These are phyloP conservation scores for Chalcis sispes DNA, from an alignment of 2,888 invertebrate genomes.

Conservation along the genomic window DNA sequence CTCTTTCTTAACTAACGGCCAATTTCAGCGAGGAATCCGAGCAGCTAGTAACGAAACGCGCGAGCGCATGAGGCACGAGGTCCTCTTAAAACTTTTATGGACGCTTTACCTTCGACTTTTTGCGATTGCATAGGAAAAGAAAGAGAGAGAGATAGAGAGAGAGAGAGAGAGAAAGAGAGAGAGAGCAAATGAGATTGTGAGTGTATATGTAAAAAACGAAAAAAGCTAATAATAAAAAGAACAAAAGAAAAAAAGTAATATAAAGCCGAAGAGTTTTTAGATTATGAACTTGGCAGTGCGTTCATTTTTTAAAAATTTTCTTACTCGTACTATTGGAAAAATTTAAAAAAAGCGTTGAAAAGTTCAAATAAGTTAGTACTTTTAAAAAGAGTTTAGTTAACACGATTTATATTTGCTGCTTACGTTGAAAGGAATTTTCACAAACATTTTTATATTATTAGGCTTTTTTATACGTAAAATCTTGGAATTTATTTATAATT, in stretches of 20 bases:
- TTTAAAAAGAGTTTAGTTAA: too few relatives aligned
- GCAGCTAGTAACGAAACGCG: too few relatives aligned
- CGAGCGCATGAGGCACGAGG: neutral
- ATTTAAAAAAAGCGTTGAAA: too few relatives aligned
- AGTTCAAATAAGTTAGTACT: too few relatives aligned
- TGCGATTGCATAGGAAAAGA: slow-evolving; percentile 24
- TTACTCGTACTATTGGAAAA: too few relatives aligned
- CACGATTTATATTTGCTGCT: too few relatives aligned
- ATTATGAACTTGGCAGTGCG: slow-evolving; percentile 17
- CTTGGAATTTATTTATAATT: too few relatives aligned
- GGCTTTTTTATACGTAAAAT: too few relatives aligned
- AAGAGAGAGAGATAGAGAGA: neutral
- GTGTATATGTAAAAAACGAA: neutral
- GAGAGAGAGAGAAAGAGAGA: neutral
- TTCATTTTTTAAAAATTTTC: slow-evolving; percentile 4
- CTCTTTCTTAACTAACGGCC: slow-evolving; percentile 45
- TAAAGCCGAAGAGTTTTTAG: neutral
- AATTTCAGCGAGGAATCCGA: slow-evolving; percentile 38
- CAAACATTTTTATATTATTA: too few relatives aligned
- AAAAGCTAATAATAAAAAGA: neutral
- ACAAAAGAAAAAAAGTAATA: neutral
- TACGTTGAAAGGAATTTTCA: too few relatives aligned
- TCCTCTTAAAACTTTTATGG: slow-evolving; percentile 47
- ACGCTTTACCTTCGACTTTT: slow-evolving; percentile 35
- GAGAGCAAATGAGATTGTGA: neutral